Evolutionary conservation across 2,888 invertebrate species (phyloP).

Genomic region (Cenopis cana): DNA sequence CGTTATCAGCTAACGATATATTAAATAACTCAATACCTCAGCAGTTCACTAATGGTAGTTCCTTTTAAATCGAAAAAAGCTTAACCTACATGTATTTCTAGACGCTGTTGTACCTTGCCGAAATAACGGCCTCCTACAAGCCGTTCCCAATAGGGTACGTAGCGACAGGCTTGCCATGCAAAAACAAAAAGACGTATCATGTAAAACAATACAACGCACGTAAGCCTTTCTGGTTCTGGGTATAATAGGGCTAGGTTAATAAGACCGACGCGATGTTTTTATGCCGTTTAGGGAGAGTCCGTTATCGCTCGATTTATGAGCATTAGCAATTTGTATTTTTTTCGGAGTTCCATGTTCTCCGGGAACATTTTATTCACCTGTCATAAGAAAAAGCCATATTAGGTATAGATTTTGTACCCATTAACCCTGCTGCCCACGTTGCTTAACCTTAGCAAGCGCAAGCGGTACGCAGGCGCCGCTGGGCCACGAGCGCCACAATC

Average conservation of each 20-base stretch:
- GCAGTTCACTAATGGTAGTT: slow-evolving; percentile 19
- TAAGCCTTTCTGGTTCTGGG: not conserved
- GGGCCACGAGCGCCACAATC: too few species aligned
- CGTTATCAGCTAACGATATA: slow-evolving; percentile 50
- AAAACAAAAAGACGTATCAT: slow-evolving; percentile 1
- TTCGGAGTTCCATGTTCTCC: not conserved
- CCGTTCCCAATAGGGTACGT: slow-evolving; percentile 4
- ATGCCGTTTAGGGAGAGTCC: not conserved
- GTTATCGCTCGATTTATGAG: not conserved
- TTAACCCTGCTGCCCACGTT: too few species aligned
- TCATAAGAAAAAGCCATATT: too few species aligned
- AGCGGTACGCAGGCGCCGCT: too few species aligned
- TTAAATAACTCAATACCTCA: slow-evolving; percentile 27
- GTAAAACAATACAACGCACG: not conserved
- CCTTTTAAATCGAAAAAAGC: not conserved
- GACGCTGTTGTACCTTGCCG: not conserved
- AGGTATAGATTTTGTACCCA: too few species aligned
- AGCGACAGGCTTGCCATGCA: not conserved
- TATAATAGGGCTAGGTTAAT: not conserved
- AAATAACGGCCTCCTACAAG: not conserved
- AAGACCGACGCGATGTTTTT: not conserved
- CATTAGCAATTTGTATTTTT: not conserved
- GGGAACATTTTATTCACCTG: not conserved
- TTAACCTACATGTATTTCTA: not conserved
- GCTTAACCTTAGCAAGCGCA: too few species aligned